Evolutionary conservation across 1,140 invertebrate species (phyloP), one percentile per base, ranked within the genome.

Genomic region (Anastatus disparis): DNA sequence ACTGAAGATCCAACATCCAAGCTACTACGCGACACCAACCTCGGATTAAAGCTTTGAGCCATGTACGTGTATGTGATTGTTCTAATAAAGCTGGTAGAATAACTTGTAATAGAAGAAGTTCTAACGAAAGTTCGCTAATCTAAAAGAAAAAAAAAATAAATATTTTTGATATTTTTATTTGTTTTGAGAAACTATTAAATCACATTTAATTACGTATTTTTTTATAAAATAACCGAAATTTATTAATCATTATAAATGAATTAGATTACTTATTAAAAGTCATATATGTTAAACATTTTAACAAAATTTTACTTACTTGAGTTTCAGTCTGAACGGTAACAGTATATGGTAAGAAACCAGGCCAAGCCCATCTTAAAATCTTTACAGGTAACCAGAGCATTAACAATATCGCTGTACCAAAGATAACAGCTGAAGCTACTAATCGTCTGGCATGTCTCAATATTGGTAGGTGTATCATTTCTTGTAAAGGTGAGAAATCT

Each of bases 401-500:
- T 0, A 99, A 88, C 1, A 99, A 86, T 17, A 99, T 97, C 2
- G 93, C 95, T 6, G 95, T 97, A 15, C 97, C 97, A 87, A 99
- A 99, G 71, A 99, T 94, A 73, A 98, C 93, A 40, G 96, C 93
- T 0, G 97, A 99, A 1, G 94, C 93, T 4, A 99, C 88, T 48
- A 99, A 89, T 63, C 97, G 89, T 31, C 96, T 89, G 3, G 96
- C 90, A 81, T 99, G 98, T 65, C 93, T 89, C 55, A 97, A 87
- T 50, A 99, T 95, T 8, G 97, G 94, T 31, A 98, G 87, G 82
- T 99, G 97, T 70, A 99, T 99, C 97, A 99, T 99, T 90, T 99
- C 91, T 87, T 98, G 96, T 73, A 97, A 97, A 13, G 98, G 98
- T 84, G 97, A 99, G 79, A 99, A 99, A 79, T 99, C 98, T 0